Evolutionary conservation across 2,113 vertebrate species (phyloP), one percentile per base, ranked within the genome.

Genomic region (Scytalopus superciliaris): DNA sequence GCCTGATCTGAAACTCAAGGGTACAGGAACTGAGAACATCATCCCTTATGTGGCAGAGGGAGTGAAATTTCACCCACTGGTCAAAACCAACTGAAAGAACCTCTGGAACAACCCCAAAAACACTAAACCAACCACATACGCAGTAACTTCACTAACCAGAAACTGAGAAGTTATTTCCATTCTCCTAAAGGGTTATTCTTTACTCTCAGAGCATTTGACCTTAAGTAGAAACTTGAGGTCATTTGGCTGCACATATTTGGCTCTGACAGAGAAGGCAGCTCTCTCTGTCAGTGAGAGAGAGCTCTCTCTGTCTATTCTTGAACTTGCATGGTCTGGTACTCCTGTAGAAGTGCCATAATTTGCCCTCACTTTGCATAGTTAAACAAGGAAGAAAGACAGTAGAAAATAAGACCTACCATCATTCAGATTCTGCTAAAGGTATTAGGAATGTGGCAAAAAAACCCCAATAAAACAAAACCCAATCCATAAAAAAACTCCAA

Each of bases 321-420:
- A 74, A 79, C 53, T 49, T 49, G 49, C 45, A 66, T 94, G 87
- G 74, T 94, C 81, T 0, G 0, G 66, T 78, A 87, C 16, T 52
- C 30, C 44, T 60, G 52, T 24, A 52, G 35, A 93, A 88, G 60
- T 80, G 73, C 59, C 2, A 2, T 28, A 33, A 33, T 60, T 88
- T 78, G 88, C 47, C 24, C 84, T 82, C 62, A 77, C 68, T 93
- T 96, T 96, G 95, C 86, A 93, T 97, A 97, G 95, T 87, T 95
- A 93, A 11, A 92, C 75, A 89, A 92, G 53, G 40, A 88, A 63
- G 76, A 92, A 49, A 91, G 70, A 86, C 45, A 66, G 75, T 50
- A 74, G 69, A 90, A 95, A 78, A 9, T 42, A 84, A 55, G 45
- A 86, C 53, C n/a, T 40, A 83, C 39, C 56, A 63, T 88, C 74